These are phyloP conservation scores for Callitettix versicolor DNA, from an alignment of 1,140 invertebrate species.

Conservation along the genomic window DNA sequence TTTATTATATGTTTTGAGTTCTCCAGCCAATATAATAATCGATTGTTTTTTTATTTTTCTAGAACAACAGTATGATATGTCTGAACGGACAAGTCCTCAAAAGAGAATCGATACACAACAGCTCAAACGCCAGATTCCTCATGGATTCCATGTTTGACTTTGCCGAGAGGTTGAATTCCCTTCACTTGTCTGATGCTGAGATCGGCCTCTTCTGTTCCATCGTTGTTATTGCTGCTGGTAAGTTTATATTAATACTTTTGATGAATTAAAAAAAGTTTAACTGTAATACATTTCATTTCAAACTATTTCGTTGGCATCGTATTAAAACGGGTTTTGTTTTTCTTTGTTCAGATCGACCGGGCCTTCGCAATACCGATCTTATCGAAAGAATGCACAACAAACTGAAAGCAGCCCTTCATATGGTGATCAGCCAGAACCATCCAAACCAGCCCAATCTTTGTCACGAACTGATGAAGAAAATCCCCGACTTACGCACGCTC, in stretches of 20 bases:
- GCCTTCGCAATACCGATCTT: slow-evolving; percentile 80
- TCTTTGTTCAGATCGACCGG: slow-evolving; percentile 60
- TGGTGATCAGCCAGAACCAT: slow-evolving; percentile 79
- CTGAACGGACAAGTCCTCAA: slow-evolving; percentile 85
- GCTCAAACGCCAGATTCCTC: slow-evolving; percentile 83
- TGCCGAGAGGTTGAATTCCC: slow-evolving; percentile 82
- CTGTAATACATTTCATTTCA: neutral
- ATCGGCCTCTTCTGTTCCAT: slow-evolving; percentile 90
- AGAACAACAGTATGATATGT: slow-evolving; percentile 81
- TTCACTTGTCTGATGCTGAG: slow-evolving; percentile 83
- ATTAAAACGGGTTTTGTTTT: slow-evolving; percentile 16
- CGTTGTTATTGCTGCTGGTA: slow-evolving; percentile 82
- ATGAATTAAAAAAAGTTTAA: neutral
- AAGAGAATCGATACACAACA: slow-evolving; percentile 78
- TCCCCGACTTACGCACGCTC: slow-evolving; percentile 86
- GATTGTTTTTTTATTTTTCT: slow-evolving; percentile 8
- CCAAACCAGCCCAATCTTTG: slow-evolving; percentile 67
- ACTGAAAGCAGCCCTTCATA: slow-evolving; percentile 72
- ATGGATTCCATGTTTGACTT: slow-evolving; percentile 97
- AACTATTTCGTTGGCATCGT: neutral
- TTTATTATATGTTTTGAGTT: no score
- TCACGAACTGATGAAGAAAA: slow-evolving; percentile 81
- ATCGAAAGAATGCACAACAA: slow-evolving; percentile 87
- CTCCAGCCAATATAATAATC: no score
- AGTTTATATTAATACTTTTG: slow-evolving; percentile 22